Evolutionary conservation across 2,113 vertebrate species (phyloP).

Genomic region (Ondatra zibethicus): DNA sequence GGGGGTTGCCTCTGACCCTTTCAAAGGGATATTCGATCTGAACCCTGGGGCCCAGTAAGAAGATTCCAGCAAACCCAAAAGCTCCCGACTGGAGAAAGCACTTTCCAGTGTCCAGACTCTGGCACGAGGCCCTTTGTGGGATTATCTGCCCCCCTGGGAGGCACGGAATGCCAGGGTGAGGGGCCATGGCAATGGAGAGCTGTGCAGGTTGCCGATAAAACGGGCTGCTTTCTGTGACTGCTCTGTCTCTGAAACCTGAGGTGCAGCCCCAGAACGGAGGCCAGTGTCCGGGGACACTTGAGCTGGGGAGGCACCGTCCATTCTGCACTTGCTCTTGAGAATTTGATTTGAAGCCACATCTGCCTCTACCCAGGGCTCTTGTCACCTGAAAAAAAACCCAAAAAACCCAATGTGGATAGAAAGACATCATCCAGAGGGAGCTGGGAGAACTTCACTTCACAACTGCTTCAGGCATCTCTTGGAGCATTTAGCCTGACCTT

Average conservation of each 20-base stretch:
- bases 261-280: slow-evolving; percentile 65
- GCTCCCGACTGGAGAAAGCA: slow-evolving; percentile 7
- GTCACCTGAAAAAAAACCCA: not conserved
- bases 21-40: slow-evolving; percentile 80
- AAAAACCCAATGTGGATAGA: not conserved
- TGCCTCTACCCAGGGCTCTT: not conserved
- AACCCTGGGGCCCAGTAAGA: slow-evolving; percentile 69
- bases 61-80: slow-evolving; percentile 40
- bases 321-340: slow-evolving; percentile 27
- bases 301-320: slow-evolving; percentile 46
- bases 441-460: fast-evolving
- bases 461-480: fast-evolving
- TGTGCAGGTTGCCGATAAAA: not conserved
- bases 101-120: slow-evolving; percentile 34
- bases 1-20: slow-evolving; percentile 67
- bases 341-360: slow-evolving; percentile 11
- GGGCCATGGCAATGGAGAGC: slow-evolving; percentile 40
- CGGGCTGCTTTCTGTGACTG: slow-evolving; percentile 8
- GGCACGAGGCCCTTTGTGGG: slow-evolving; percentile 74
- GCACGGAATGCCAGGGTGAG: slow-evolving; percentile 66
- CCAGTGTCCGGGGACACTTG: slow-evolving; percentile 57
- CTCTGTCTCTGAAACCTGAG: slow-evolving; percentile 70
- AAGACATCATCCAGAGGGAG: not conserved
- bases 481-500: not conserved
- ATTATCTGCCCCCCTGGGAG: slow-evolving; percentile 72